Base-by-base conservation (phyloP, 2,797 vertebrate species). In the Mastacembelus armatus region DNA sequence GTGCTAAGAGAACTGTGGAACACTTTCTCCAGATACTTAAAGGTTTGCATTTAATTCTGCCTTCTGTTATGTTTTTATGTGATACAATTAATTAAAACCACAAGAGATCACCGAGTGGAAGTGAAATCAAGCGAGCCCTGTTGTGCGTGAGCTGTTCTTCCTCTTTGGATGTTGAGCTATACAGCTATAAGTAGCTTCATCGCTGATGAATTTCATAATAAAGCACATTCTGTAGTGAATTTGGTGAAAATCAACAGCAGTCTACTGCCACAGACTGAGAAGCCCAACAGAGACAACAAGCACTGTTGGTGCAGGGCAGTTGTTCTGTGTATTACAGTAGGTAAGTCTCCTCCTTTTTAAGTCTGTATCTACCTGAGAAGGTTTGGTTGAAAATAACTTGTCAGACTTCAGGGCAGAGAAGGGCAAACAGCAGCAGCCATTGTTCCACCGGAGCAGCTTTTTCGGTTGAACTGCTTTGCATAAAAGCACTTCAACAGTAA, bases 281-380 rank as follows among this genome's bases (percentile, higher is more conserved):
- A 35, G 16, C 11, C n/a, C 42, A 22, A n/a, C 44, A 11, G 33
- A 15, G 29, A 26, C 44, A 64, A 29, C 33, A 16, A 72, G 32
- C 40, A 55, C 36, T 43, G 71, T 77, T 61, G 63, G 80, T 43
- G 10, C 38, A n/a, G 24, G 39, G 40, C 32, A 24, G 10, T 69
- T 67, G 67, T 24, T 16, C 18, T 36, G 10, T 48, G 52, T 51
- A 45, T 55, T 55, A n/a, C 21, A 42, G 4, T 4, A 7, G n/a
- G 27, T 51, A 63, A 19, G 39, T 58, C 50, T 9, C 56, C 39
- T 59, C 18, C 14, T 24, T n/a, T 39, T 49, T 77, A 40, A 71
- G 39, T 29, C 33, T 10, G 5, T 29, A 47, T 60, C 62, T 67
- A 71, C 58, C 16, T 21, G 33, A 10, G 10, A 14, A 24, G 12